Evolutionary conservation across 2,797 vertebrate species (phyloP).

Genomic region (Neosalanx taihuensis): DNA sequence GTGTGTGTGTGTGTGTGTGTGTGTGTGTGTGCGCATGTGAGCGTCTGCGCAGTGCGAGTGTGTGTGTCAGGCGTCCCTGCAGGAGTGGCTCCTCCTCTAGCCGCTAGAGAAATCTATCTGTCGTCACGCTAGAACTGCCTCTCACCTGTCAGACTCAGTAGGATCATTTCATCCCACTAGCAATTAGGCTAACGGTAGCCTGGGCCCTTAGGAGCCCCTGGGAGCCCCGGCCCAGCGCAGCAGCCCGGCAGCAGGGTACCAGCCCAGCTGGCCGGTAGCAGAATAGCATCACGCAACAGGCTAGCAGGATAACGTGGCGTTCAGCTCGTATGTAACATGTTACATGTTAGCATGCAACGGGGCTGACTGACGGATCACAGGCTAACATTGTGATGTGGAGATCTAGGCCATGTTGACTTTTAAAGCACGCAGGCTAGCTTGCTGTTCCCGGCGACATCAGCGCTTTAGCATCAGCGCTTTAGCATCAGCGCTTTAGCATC

Average conservation of each 20-base stretch:
- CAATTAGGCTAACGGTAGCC: conserved; percentile 58
- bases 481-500: no score
- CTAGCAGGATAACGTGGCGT: no score
- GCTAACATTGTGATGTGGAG: no score
- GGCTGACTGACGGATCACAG: no score
- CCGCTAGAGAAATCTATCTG: conserved; percentile 62
- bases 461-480: no score
- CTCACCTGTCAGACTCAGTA: conserved; percentile 76
- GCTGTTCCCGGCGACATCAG: no score
- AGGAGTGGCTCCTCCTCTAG: conserved; percentile 42
- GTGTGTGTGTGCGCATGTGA: not conserved
- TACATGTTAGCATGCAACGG: no score
- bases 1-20: conserved; percentile 34
- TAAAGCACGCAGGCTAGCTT: no score
- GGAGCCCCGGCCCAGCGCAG: conserved; percentile 11
- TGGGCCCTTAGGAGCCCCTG: conserved; percentile 1
- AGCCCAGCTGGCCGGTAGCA: no score
- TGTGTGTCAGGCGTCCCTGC: conserved; percentile 40
- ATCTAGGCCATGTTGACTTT: no score
- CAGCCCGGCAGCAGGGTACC: not conserved
- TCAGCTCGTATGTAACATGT: no score
- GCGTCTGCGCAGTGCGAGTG: conserved; percentile 24
- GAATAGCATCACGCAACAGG: no score
- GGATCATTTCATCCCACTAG: conserved; percentile 61
- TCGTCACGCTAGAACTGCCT: conserved; percentile 63